Percentiles rank a stretch among this genome's conserved stretches.
These are phyloP conservation scores for Nesidiocoris tenuis DNA, from an alignment of 2,888 invertebrate genomes.

Conservation along the genomic window DNA sequence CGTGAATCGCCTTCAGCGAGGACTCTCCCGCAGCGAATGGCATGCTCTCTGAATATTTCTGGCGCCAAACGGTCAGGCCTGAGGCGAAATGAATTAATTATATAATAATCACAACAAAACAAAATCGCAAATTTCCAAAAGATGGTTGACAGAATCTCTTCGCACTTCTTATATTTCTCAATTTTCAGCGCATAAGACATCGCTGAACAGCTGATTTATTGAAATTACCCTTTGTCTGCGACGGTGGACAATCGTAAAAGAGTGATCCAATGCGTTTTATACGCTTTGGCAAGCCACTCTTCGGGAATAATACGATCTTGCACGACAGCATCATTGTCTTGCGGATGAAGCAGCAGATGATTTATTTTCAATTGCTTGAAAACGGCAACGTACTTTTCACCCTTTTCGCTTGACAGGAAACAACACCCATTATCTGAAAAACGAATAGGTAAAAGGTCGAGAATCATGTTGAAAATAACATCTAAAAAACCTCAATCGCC, in stretches of 20 bases:
- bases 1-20: conserved; percentile 65
- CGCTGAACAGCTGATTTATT: not conserved
- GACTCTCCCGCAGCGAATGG: conserved; percentile 67
- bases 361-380: conserved; percentile 67
- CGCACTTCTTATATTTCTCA: not conserved
- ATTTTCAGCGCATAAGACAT: no score
- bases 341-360: conserved; percentile 68
- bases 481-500: no score
- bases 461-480: not conserved
- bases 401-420: conserved; percentile 63
- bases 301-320: conserved; percentile 69
- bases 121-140: no score
- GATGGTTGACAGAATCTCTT: no score
- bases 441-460: not conserved
- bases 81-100: conserved; percentile 9
- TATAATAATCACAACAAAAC: not conserved
- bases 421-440: conserved; percentile 52
- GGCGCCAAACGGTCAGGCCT: conserved; percentile 57
- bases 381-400: conserved; percentile 61
- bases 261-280: conserved; percentile 68
- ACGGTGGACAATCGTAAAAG: conserved; percentile 69
- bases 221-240: conserved; percentile 65
- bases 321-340: conserved; percentile 67
- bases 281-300: conserved; percentile 65
- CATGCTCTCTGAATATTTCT: conserved; percentile 58